Conservation (phyloP, 2,113 vertebrate genomes). For the Cryptomyrus ogoouensis region DNA sequence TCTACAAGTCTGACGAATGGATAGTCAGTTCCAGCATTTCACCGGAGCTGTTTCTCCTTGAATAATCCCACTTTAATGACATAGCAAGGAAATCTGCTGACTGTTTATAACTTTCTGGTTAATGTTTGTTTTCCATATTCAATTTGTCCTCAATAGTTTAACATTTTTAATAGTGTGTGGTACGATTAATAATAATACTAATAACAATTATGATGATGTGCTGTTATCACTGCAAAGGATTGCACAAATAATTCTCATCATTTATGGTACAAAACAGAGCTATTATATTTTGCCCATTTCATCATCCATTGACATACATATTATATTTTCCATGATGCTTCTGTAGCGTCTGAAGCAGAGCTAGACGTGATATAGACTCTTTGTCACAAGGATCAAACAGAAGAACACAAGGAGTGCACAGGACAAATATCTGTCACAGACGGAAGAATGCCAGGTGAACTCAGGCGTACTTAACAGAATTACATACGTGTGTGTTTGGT, state of each 20-base stretch:
- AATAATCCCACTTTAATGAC: background rate
- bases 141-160: background rate
- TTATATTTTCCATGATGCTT: background rate
- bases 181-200: background rate
- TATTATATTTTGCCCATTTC: background rate
- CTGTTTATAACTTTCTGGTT: background rate
- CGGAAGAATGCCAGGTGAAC: constrained; percentile 47
- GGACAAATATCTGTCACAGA: constrained; percentile 24
- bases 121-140: background rate
- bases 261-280: background rate
- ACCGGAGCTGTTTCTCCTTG: background rate
- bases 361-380: background rate
- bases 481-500: constrained; percentile 40
- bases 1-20: background rate
- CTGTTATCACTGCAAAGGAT: background rate
- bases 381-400: constrained; percentile 26
- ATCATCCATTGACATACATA: background rate
- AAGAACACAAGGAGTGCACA: constrained; percentile 23
- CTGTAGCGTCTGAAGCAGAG: background rate
- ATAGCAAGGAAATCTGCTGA: background rate
- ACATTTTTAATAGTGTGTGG: background rate
- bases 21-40: background rate
- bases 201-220: background rate
- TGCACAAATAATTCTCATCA: background rate
- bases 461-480: constrained; percentile 38